Conservation (phyloP, 2,113 vertebrate genomes). For the Protomyctophum bolini region DNA sequence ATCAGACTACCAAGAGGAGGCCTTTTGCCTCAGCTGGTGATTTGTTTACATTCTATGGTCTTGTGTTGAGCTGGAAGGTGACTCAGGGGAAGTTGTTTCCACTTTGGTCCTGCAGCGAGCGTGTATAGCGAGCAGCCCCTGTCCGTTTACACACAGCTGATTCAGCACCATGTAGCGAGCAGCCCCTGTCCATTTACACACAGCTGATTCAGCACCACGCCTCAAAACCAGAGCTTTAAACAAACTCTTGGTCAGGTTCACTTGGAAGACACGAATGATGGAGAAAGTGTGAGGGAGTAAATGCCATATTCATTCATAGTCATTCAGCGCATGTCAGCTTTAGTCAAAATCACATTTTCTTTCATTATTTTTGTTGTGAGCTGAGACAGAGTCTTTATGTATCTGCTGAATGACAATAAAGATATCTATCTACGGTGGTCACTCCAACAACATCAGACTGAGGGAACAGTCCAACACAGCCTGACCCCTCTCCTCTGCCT, state of each 20-base stretch:
- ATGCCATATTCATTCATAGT: neutral
- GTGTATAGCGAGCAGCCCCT: constrained; percentile 65
- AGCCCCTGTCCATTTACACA: constrained; percentile 62
- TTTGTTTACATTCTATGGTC: neutral
- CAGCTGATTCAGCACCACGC: constrained; percentile 76
- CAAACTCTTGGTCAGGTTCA: constrained; percentile 47
- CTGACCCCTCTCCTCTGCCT: constrained; percentile 67
- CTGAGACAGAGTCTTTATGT: no score
- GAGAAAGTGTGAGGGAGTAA: constrained; percentile 7
- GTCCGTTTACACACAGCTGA: constrained; percentile 66
- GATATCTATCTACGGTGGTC: constrained; percentile 47
- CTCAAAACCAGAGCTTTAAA: constrained; percentile 57
- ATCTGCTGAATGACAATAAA: no score
- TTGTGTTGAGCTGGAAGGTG: constrained; percentile 66
- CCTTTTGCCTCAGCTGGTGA: neutral
- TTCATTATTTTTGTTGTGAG: no score
- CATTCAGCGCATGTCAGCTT: no score
- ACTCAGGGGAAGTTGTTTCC: constrained; percentile 58
- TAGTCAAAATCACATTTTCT: no score
- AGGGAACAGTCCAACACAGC: constrained; percentile 73
- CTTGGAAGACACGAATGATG: constrained; percentile 16
- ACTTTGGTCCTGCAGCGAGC: constrained; percentile 58
- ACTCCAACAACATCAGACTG: constrained; percentile 53
- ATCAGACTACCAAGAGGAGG: neutral
- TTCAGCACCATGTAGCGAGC: constrained; percentile 75